Percentiles rank a stretch among this genome's conserved stretches.
Evolutionary conservation across 2,888 invertebrate species (phyloP).

Genomic region (Agrenia bidenticulata): DNA sequence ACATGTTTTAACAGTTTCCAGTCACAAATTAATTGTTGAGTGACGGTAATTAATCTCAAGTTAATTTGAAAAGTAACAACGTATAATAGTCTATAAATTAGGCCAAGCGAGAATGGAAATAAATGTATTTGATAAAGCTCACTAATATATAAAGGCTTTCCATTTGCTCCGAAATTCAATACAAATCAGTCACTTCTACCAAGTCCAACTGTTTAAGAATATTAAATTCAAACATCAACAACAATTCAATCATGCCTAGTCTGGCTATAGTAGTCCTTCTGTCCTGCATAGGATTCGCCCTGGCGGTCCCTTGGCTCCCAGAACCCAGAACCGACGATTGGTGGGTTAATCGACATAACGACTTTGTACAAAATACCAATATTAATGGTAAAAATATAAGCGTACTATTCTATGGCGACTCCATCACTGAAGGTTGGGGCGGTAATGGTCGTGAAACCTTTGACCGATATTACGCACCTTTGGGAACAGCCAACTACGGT

Average conservation of each 20-base stretch:
- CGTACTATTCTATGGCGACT: constrained; percentile 49
- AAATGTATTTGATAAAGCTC: too few relatives aligned
- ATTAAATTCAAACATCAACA: too few relatives aligned
- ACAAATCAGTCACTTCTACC: too few relatives aligned
- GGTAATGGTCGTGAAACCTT: constrained; percentile 30
- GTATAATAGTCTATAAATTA: too few relatives aligned
- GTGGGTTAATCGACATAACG: constrained; percentile 41
- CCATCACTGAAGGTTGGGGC: constrained; percentile 47
- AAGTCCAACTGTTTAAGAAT: too few relatives aligned
- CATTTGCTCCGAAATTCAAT: too few relatives aligned
- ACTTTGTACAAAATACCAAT: constrained; percentile 33
- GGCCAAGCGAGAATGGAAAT: too few relatives aligned
- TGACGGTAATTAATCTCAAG: too few relatives aligned
- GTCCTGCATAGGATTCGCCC: constrained; percentile 52
- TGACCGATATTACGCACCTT: constrained; percentile 41
- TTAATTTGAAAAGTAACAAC: too few relatives aligned
- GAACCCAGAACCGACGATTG: constrained; percentile 23
- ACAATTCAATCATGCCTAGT: neutral
- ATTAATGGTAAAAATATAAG: constrained; percentile 35
- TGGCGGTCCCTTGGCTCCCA: constrained; percentile 48
- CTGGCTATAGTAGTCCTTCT: neutral
- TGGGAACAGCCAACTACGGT: constrained; percentile 48
- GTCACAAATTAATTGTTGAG: too few relatives aligned
- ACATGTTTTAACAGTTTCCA: too few relatives aligned
- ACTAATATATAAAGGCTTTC: too few relatives aligned